phyloP scores from a whole-genome alignment of 23 tunicate species.

The Diplosoma virens region DNA sequence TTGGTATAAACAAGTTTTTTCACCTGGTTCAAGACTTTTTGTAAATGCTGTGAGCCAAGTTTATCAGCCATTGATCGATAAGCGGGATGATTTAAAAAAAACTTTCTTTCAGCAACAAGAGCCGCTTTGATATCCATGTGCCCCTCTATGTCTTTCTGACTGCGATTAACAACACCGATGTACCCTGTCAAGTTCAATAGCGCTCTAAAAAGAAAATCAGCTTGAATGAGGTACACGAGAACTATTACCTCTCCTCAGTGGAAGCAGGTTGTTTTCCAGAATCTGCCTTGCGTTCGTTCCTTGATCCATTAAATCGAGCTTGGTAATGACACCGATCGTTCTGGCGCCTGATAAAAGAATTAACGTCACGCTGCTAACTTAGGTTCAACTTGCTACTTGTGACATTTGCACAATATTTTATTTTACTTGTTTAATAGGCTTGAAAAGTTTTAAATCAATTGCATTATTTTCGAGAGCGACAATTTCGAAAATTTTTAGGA shows the following conservation, averaged over 20 bases:
- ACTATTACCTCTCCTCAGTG: constrained; percentile 80
- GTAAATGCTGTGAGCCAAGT: constrained; percentile 90
- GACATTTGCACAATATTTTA: too few relatives aligned
- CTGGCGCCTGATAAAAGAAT: constrained; percentile 55
- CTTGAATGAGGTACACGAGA: neutral
- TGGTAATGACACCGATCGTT: constrained; percentile 98
- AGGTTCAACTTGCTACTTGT: too few relatives aligned
- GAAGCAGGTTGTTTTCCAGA: constrained; percentile 90
- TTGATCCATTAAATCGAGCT: constrained; percentile 96
- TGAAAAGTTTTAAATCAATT: too few relatives aligned
- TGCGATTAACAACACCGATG: constrained; percentile 96
- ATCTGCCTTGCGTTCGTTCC: constrained; percentile 95
- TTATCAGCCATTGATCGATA: constrained; percentile 97
- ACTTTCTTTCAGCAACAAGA: constrained; percentile 80
- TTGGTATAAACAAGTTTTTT: too few relatives aligned
- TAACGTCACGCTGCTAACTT: neutral
- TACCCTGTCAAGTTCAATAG: constrained; percentile 44
- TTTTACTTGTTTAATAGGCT: too few relatives aligned
- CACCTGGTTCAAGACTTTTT: constrained; percentile 89
- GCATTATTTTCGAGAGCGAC: too few relatives aligned
- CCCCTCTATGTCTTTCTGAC: constrained; percentile 98
- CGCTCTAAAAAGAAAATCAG: neutral
- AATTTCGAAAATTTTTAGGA: too few relatives aligned
- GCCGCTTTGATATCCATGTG: constrained; percentile 95
- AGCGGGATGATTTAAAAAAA: constrained; percentile 81